Evolutionary conservation across 2,113 vertebrate species (phyloP).

Genomic region (Pycnonotus jocosus): DNA sequence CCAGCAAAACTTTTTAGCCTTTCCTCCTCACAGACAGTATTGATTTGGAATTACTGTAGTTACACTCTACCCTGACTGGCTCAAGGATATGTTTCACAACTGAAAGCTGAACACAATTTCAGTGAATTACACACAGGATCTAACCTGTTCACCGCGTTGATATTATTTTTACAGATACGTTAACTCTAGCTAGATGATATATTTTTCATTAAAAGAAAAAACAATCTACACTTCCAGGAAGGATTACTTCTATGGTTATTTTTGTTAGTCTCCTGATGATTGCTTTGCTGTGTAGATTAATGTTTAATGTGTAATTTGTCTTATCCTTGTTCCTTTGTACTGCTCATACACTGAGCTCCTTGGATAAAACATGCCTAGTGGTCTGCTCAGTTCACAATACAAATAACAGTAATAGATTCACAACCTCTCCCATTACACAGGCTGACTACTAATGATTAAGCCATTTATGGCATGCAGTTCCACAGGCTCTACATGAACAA

Average conservation of each 20-base stretch:
- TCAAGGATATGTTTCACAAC: not conserved
- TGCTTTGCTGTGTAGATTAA: constrained; percentile 6
- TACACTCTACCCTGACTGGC: not conserved
- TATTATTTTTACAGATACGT: not conserved
- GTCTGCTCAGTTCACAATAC: not conserved
- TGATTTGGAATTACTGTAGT: not conserved
- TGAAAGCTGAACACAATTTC: not conserved
- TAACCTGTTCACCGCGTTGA: not conserved
- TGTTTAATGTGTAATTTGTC: constrained; percentile 5
- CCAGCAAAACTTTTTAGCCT: not conserved
- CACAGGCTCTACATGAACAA: not conserved
- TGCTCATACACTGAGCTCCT: not conserved
- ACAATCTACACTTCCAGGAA: not conserved
- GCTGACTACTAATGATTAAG: constrained; percentile 12
- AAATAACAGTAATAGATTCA: not conserved
- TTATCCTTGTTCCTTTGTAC: constrained; percentile 33
- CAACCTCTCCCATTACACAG: not conserved
- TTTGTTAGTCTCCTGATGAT: not conserved
- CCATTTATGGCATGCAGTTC: not conserved
- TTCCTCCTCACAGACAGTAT: not conserved
- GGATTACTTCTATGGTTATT: not conserved
- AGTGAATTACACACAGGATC: not conserved
- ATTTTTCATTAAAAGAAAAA: not conserved
- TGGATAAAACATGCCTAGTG: constrained; percentile 2
- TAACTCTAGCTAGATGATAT: not conserved